Conservation (phyloP, 2,888 invertebrate species). For the Andricus curvator region DNA sequence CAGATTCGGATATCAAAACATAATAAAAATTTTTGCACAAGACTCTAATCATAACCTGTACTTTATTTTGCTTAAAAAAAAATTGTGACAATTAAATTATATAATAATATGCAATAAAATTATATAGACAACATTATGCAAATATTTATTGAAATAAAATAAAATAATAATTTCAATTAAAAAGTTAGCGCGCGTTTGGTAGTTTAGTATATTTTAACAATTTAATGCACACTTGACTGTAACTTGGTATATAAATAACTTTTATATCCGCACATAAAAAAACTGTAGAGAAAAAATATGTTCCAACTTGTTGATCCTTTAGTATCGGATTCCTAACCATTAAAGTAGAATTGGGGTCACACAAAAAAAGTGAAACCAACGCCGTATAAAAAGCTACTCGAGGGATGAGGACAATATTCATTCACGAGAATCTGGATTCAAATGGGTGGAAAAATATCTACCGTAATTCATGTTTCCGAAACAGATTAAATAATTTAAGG, state of each 20-base stretch:
- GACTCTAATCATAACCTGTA: too few species aligned
- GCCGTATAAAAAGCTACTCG: constrained; percentile 14
- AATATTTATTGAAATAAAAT: too few species aligned
- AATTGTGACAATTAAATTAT: too few species aligned
- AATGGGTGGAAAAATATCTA: not conserved
- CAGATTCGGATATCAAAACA: too few species aligned
- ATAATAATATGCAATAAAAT: too few species aligned
- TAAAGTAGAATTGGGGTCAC: constrained; percentile 39
- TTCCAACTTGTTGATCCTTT: constrained; percentile 38
- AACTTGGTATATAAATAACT: not conserved
- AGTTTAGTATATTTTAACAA: too few species aligned
- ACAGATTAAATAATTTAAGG: not conserved
- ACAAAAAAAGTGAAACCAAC: constrained; percentile 35
- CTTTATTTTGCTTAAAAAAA: too few species aligned
- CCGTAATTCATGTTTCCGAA: not conserved
- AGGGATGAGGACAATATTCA: constrained; percentile 36
- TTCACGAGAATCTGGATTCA: constrained; percentile 24
- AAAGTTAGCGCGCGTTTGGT: too few species aligned
- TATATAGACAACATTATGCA: too few species aligned
- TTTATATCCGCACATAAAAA: not conserved
- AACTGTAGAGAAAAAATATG: constrained; percentile 19
- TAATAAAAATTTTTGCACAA: too few species aligned
- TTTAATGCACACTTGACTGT: too few species aligned
- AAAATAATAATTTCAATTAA: too few species aligned
- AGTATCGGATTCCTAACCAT: constrained; percentile 37